Evolutionary conservation across 1,140 invertebrate genomes (phyloP).

Genomic region (Meloidogyne floridensis): DNA sequence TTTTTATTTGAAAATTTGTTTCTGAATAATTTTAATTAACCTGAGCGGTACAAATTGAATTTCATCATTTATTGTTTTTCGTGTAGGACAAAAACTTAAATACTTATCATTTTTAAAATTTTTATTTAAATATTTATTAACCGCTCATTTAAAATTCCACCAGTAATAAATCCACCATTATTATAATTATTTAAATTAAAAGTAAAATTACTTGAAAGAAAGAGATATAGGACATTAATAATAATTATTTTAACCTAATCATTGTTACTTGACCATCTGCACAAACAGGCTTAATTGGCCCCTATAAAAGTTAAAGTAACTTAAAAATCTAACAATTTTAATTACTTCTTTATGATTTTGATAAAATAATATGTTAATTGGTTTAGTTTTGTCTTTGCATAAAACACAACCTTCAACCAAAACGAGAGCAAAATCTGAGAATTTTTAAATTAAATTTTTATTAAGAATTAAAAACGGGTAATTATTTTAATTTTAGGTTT

Average conservation of each 20-base stretch:
- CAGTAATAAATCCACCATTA: neutral
- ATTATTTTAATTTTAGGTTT: too few relatives aligned
- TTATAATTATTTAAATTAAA: neutral
- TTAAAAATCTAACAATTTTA: neutral
- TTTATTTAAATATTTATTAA: neutral
- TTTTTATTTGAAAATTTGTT: too few relatives aligned
- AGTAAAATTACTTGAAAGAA: neutral
- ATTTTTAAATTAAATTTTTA: neutral
- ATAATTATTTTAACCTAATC: neutral
- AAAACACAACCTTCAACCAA: slow-evolving; percentile 4
- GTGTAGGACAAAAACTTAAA: neutral
- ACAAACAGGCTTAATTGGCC: neutral
- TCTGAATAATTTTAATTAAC: neutral
- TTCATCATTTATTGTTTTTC: neutral
- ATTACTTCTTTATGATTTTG: neutral
- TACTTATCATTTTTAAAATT: too few relatives aligned
- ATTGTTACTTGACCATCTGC: neutral
- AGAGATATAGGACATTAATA: neutral
- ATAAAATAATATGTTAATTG: neutral
- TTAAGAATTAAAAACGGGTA: neutral
- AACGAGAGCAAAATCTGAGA: neutral
- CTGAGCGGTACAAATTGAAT: neutral
- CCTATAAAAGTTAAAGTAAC: neutral
- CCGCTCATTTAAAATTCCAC: neutral
- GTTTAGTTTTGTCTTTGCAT: slow-evolving; percentile 3